A percentile compares a stretch with the other conserved stretches of the same genome.
These are phyloP conservation scores for Crotophaga sulcirostris DNA, from an alignment of 2,113 vertebrate genomes.

Conservation along the genomic window DNA sequence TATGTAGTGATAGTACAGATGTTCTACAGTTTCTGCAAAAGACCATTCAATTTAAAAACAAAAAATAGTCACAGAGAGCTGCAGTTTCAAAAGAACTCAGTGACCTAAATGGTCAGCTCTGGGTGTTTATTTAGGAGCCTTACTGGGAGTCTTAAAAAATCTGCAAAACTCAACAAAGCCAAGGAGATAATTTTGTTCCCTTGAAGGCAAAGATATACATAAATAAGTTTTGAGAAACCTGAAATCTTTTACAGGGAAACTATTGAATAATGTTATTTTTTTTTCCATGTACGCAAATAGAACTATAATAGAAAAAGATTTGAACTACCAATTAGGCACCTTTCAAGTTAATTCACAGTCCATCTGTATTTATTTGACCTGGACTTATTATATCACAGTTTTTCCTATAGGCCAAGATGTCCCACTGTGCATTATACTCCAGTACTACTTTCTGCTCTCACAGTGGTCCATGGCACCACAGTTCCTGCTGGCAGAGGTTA, in stretches of 20 bases:
- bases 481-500: not conserved
- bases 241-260: not conserved
- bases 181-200: not conserved
- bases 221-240: not conserved
- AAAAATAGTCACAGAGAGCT: not conserved
- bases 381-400: not conserved
- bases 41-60: not conserved
- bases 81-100: not conserved
- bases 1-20: not conserved
- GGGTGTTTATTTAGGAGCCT: not conserved
- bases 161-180: fast-evolving
- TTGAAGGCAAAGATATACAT: not conserved
- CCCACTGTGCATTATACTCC: not conserved
- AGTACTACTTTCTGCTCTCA: not conserved
- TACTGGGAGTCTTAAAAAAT: not conserved
- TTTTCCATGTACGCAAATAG: not conserved
- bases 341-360: not conserved
- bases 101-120: not conserved
- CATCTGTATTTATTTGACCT: not conserved
- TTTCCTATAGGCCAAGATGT: not conserved
- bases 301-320: not conserved
- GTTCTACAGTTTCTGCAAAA: not conserved
- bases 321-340: not conserved
- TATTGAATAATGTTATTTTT: not conserved
- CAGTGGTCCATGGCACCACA: not conserved